Percentiles rank a stretch among this genome's conserved stretches.
Conservation (phyloP, 2,888 invertebrate genomes). For the Ypsolopha sequella region DNA sequence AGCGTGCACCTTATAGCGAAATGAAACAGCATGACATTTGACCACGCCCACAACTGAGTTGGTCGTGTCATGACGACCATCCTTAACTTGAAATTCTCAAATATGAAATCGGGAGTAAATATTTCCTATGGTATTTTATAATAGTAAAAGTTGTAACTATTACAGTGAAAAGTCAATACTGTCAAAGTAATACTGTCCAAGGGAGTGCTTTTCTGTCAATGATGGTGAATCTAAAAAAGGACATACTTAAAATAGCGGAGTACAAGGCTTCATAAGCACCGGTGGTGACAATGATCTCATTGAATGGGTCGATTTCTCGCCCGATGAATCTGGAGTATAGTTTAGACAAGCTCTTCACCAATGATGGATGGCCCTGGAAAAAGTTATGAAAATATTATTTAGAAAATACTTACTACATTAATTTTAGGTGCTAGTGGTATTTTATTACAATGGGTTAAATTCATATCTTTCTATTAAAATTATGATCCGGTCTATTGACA, state of each 20-base stretch:
- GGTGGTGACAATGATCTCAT: conserved; percentile 88
- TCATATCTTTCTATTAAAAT: no score
- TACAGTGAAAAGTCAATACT: no score
- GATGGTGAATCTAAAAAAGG: background rate
- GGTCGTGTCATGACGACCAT: no score
- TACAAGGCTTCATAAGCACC: conserved; percentile 98
- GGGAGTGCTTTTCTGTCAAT: no score
- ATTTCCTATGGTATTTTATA: background rate
- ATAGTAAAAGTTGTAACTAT: background rate
- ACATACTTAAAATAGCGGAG: conserved; percentile 77
- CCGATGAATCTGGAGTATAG: conserved; percentile 86
- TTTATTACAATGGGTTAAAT: no score
- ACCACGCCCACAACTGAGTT: no score
- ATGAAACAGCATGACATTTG: no score
- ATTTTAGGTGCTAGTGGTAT: no score
- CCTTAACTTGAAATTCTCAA: no score
- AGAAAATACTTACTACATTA: background rate
- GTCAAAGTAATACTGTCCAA: no score
- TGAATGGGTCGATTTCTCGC: conserved; percentile 83
- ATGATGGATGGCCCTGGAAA: conserved; percentile 89
- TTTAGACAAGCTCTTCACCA: conserved; percentile 87
- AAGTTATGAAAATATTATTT: background rate
- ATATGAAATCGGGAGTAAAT: background rate
- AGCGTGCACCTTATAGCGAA: no score
- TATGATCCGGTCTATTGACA: no score